phyloP scores from a whole-genome alignment of 2,888 invertebrate species.

The Pomacea canaliculata region DNA sequence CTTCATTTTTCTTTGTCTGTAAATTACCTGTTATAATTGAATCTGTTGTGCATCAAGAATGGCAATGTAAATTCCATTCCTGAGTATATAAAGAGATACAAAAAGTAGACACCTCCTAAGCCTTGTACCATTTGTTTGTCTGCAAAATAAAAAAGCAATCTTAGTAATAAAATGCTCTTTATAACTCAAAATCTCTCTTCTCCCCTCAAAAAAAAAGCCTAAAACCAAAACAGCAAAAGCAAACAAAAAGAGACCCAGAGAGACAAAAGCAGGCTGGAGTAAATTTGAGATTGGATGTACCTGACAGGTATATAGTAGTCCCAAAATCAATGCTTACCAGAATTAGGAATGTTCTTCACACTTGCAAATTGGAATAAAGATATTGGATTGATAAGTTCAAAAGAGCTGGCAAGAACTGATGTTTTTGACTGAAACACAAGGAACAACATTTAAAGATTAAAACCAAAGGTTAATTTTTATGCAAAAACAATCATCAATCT shows the following conservation, averaged over 20 bases:
- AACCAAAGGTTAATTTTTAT: no score
- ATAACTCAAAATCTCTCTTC: no score
- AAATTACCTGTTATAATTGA: constrained; percentile 79
- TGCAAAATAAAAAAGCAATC: constrained; percentile 57
- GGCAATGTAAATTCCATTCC: constrained; percentile 97
- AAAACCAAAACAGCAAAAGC: no score
- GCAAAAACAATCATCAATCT: no score
- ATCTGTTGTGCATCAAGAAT: constrained; percentile 93
- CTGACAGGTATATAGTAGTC: no score
- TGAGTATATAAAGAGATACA: constrained; percentile 94
- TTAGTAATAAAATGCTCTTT: no score
- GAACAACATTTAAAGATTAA: neutral
- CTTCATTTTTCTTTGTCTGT: no score
- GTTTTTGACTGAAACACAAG: constrained; percentile 34
- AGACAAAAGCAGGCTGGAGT: no score
- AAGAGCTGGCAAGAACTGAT: constrained; percentile 65
- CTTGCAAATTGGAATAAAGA: constrained; percentile 77
- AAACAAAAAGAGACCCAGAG: no score
- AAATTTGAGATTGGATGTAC: no score
- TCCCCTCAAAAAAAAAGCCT: no score
- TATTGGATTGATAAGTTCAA: constrained; percentile 76
- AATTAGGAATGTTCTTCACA: constrained; percentile 72
- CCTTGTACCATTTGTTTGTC: constrained; percentile 73
- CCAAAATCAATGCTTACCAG: constrained; percentile 36
- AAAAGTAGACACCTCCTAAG: constrained; percentile 76